Base-by-base conservation (phyloP, 2,797 vertebrate species). In the Tokudaia tokunoshimensis region DNA sequence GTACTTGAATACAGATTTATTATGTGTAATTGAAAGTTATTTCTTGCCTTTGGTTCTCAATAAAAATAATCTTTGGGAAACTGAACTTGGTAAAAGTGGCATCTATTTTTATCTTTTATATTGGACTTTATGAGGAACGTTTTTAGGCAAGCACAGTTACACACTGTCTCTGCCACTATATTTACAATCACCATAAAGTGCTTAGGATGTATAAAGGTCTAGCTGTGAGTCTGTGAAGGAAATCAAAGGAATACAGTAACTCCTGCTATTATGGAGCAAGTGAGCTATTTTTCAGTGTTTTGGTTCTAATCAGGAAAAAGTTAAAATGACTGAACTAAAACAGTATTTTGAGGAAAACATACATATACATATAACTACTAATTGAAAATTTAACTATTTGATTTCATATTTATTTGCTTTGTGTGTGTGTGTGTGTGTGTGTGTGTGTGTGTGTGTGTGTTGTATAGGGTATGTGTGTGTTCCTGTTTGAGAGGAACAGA, bases 31-130 rank as follows among this genome's bases (percentile, higher is more conserved):
- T 94, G 70, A 89, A 97, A 96, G 34, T 91, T 92, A 90, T 92
- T 90, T 88, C 83, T 96, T 92, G 87, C 24, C 57, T 96, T 94
- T 92, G n/a, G 41, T 76, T 95, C 65, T 61, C 61, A 91, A 86
- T 79, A 96, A 96, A 96, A 94, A 70, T 94, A 94, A 96, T 65
- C 44, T 91, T 70, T 76, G 37, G 37, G 55, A 94, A 89, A 91
- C n/a, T 93, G 44, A 37, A 92, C 6, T 92, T 95, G 75, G 13
- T 75, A 89, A 61, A 44, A 96, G 12, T 55, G 4, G n/a, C 34
- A 83, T 93, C 81, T 86, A 86, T 96, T 96, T 96, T 94, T 95
- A 95, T 82, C 47, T 89, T 89, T 95, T 83, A 55, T 81, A 37
- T 34, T 96, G 94, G 91, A 81, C 85, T 96, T 92, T 88, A 78